Evolutionary conservation across 2,797 vertebrate genomes (phyloP), one percentile per base, ranked within the genome.

Genomic region (Leuciscus waleckii): DNA sequence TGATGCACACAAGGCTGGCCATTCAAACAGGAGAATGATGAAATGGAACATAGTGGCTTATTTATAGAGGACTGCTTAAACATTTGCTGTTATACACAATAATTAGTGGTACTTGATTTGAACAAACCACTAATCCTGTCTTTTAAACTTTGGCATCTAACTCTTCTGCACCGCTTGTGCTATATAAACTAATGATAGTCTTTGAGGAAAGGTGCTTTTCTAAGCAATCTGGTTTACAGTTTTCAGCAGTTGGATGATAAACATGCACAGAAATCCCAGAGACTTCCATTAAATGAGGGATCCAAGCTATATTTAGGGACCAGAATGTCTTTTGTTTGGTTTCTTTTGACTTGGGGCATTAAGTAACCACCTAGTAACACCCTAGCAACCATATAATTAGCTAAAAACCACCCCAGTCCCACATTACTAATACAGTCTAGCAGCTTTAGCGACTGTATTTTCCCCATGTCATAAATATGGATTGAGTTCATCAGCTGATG

Each of bases 11-110:
- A 41, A 54, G 69, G 54, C 46, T 4, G n/a, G 35, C 23, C 39
- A n/a, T 74, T 87, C 39, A 56, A 37, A 67, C 16, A 73, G 70
- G 26, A 39, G 13, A 58, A 49, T 84, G 39, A 58, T 32, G 13
- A 77, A 81, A 68, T 76, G 77, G 56, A 87, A 78, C 11, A 32
- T 65, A 23, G 51, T 43, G 49, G 77, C 78, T 82, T 82, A 65
- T 82, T 82, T 74, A 70, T 67, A 29, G 41, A 76, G 8, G 26
- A 56, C 76, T 41, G 49, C 63, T 23, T 76, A 70, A 77, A 71
- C 37, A 11, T 78, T 82, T 83, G 56, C 67, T 46, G 29, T 49
- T 49, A 9, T 74, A 54, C 78, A n/a, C 29, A 79, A 46, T 79
- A 35, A 79, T 79, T 79, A 67, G 26, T 67, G 61, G 41, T 35